Base-by-base conservation (phyloP, 2,797 vertebrate genomes). In the Hapalemur alaotrensis region DNA sequence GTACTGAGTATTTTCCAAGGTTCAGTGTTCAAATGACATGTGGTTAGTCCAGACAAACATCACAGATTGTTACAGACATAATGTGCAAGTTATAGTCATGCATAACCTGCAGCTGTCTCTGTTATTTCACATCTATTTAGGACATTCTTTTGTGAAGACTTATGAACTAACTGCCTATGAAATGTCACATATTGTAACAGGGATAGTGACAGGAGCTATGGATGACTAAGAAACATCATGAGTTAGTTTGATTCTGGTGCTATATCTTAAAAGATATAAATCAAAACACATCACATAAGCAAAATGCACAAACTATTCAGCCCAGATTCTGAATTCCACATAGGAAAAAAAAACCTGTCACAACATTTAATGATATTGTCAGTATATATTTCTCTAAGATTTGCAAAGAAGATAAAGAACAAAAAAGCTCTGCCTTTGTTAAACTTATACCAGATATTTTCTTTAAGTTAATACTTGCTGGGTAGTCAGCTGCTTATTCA, bases 61-160 rank as follows among this genome's bases (percentile, higher is more conserved):
- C 25, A 83, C 75, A 95, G 8, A 93, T 22, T 46, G 84, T 80
- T 93, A 79, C 90, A 63, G 93, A 92, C 97, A 95, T 75, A 81
- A 95, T 87, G 25, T 92, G 52, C 1, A 35, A 57, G 28, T 75
- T 91, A 25, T 93, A 10, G 73, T 91, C 92, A 25, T 0, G 70
- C 94, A 88, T 85, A 90, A 35, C 32, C 57, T 75, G 15, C 88
- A 96, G 67, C 61, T 93, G 54, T 93, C 17, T 95, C 54, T 57
- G 0, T 2, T 89, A 3, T 92, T 83, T 81, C 12, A 35, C n/a
- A 94, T 97, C 61, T 93, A 41, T 50, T 90, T 87, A n/a, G 35
- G 41, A 5, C 75, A 13, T 10, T 10, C 0, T 84, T 83, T 97
- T 85, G 52, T 61, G 0, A 20, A 57, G 35, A 95, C 72, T 50